Evolutionary conservation across 2,888 invertebrate genomes (phyloP), one percentile per base, ranked within the genome.

Genomic region (Laspeyria flexula): DNA sequence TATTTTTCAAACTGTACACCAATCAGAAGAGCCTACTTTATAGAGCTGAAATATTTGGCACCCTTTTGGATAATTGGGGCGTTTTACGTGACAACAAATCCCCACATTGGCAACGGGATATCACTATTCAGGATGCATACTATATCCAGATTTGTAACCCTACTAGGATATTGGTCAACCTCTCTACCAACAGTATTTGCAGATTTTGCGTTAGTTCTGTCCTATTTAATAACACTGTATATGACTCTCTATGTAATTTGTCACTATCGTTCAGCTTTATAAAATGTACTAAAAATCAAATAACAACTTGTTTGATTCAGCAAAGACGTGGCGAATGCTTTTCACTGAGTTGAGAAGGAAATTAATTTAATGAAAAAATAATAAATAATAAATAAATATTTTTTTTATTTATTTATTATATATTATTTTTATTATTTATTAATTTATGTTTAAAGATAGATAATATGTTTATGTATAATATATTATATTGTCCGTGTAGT

Each of bases 1-100:
- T 7, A 79, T 6, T 81, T 85, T 43, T 42, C 62, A 1, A 72
- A 81, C 52, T 58, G 71, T 0, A 77, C 81, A 4, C 65, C 75
- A 0, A 61, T 83, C 0, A 68, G 83, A 43, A 71, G 82, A 38
- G 83, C 81, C 0, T 85, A 86, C 46, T 59, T 86, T n/a, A 73
- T 77, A 1, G 86, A 86, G 37, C 49, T 88, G 40, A 86, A 87
- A 69, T 76, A 74, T 11, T 42, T 86, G 7, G 77, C 81, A 0
- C 86, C 87, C 0, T 85, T 80, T 49, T 87, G 87, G 87, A 60
- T 84, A 0, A 67, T 81, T 0, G 82, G 78, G 1, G 84, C 81
- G 0, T 37, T 87, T 7, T 86, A 82, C 47, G 65, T 83, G 6
- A 85, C 82, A 0, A 83, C 79, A 0, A 55, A 62, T 3, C 83